Evolutionary conservation across 2,797 vertebrate genomes (phyloP).

Genomic region (Pelodytes ibericus): DNA sequence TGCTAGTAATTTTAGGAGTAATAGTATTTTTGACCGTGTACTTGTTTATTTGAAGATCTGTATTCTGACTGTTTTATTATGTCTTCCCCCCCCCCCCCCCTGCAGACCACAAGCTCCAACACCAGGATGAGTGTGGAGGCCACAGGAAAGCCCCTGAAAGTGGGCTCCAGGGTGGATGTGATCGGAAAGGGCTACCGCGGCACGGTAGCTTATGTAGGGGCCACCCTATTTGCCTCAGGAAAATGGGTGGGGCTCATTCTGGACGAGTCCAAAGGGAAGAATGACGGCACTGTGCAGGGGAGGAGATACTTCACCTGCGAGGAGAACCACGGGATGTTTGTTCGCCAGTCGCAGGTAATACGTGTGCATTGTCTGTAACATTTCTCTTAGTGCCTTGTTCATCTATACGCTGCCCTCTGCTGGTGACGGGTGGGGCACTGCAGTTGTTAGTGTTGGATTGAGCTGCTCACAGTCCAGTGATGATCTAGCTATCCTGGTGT

Average conservation of each 20-base stretch:
- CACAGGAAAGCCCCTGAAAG: constrained; percentile 82
- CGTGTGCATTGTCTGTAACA: no score
- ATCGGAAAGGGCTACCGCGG: constrained; percentile 92
- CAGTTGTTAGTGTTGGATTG: no score
- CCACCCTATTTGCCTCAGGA: constrained; percentile 93
- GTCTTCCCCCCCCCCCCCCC: no score
- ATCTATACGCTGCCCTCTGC: no score
- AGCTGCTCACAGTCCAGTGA: no score
- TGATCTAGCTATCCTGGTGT: no score
- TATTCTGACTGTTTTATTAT: not conserved
- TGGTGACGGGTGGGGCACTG: no score
- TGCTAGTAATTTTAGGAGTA: no score
- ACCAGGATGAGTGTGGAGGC: constrained; percentile 91
- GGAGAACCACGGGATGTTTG: constrained; percentile 96
- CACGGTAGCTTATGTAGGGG: constrained; percentile 90
- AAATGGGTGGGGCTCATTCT: constrained; percentile 97
- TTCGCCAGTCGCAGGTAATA: constrained; percentile 90
- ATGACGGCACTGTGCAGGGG: constrained; percentile 94
- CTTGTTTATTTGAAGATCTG: no score
- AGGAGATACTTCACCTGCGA: constrained; percentile 93
- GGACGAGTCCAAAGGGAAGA: constrained; percentile 95
- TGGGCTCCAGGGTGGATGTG: constrained; percentile 91
- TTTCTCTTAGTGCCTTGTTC: no score
- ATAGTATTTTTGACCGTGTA: no score
- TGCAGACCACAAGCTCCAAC: constrained; percentile 75